These are phyloP conservation scores for Aphaenogaster rudis DNA, from an alignment of 1,140 invertebrate genomes.

Conservation along the genomic window DNA sequence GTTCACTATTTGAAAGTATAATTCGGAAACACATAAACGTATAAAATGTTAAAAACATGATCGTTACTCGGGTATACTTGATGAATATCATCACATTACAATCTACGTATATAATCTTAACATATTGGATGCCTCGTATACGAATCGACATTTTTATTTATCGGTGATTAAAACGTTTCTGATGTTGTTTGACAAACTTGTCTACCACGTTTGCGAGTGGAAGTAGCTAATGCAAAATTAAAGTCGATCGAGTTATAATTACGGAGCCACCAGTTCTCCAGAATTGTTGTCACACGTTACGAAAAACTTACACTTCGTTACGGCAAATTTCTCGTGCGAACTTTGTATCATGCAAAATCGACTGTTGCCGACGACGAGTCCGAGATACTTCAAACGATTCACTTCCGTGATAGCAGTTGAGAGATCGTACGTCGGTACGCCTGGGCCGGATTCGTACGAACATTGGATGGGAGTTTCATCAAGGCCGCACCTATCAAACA, in stretches of 20 bases:
- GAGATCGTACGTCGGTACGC: slow-evolving; percentile 53
- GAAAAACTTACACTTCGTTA: not conserved
- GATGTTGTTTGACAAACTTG: not conserved
- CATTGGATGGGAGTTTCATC: slow-evolving; percentile 71
- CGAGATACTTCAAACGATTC: slow-evolving; percentile 75
- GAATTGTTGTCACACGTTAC: not conserved
- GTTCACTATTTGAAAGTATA: slow-evolving; percentile 6
- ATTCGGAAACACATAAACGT: not conserved
- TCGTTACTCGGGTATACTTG: not conserved
- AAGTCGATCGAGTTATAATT: not conserved
- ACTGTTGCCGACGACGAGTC: slow-evolving; percentile 44
- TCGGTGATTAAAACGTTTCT: not conserved
- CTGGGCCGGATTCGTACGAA: slow-evolving; percentile 49
- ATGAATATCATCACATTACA: not conserved
- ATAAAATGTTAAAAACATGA: not conserved
- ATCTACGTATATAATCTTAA: not conserved
- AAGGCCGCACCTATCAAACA: slow-evolving; percentile 67
- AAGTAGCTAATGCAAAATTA: not conserved
- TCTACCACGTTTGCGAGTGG: not conserved
- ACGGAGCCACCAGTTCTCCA: not conserved
- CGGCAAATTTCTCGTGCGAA: slow-evolving; percentile 3
- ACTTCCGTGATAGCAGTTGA: slow-evolving; percentile 71
- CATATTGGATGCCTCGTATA: not conserved
- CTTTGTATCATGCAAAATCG: slow-evolving; percentile 19
- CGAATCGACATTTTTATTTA: not conserved